Conservation (phyloP, 2,113 vertebrate genomes). For the Triplophysa siluroides region DNA sequence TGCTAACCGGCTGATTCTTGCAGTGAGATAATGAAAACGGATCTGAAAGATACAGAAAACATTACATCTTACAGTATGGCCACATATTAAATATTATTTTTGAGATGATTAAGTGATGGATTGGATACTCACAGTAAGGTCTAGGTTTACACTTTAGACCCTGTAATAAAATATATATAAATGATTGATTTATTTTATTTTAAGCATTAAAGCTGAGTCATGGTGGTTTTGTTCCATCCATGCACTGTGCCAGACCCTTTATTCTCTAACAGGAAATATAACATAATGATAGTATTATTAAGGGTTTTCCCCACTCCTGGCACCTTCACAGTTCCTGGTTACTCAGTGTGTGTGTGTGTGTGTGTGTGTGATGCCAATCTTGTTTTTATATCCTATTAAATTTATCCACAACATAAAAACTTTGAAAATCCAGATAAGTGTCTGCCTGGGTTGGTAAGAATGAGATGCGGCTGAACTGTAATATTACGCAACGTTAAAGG, state of each 20-base stretch:
- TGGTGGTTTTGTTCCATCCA: neutral
- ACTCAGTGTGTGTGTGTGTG: neutral
- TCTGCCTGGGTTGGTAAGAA: neutral
- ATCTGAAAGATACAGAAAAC: neutral
- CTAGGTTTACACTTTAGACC: slow-evolving; percentile 32
- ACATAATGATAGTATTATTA: neutral
- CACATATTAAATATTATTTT: too few species aligned
- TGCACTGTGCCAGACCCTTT: neutral
- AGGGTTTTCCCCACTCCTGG: slow-evolving; percentile 39
- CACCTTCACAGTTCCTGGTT: slow-evolving; percentile 39
- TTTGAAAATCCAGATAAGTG: neutral
- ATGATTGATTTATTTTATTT: neutral
- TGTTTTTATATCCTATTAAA: neutral
- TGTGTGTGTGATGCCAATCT: neutral
- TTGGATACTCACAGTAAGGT: slow-evolving; percentile 28
- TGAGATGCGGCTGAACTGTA: neutral
- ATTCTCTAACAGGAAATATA: slow-evolving; percentile 32
- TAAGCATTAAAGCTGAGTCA: neutral
- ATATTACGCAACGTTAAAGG: neutral
- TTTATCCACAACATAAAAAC: neutral
- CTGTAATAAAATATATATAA: slow-evolving; percentile 14
- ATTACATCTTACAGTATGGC: neutral
- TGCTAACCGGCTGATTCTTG: slow-evolving; percentile 55
- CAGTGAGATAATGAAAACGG: slow-evolving; percentile 60
- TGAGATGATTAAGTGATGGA: neutral